Base-by-base conservation (phyloP, 2,888 invertebrate genomes). In the Resseliella maxima region DNA sequence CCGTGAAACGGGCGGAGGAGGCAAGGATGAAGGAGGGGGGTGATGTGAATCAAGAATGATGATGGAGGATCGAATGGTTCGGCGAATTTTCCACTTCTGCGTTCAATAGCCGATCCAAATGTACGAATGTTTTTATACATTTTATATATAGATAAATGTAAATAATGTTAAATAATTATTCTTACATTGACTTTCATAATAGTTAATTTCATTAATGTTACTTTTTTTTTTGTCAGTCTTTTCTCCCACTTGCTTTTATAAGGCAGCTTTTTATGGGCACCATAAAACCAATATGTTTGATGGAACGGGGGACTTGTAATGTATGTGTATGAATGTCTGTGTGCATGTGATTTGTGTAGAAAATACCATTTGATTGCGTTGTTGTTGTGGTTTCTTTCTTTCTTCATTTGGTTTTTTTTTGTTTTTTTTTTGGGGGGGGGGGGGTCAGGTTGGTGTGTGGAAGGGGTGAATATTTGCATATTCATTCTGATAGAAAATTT, bases 231-330 rank as follows among this genome's bases (percentile, higher is more conserved):
- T 86, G 86, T 87, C 87, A 87, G 87, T 87, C 87, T 87, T 87
- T 86, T 87, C 87, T 87, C 87, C 87, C 87, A 87, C 87, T 87
- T 87, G 87, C 87, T 87, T 83, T 87, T 87, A 86, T 87, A 87
- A 87, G 87, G 87, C 87, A 87, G 86, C 86, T 87, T 87, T 86
- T 83, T 83, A 83, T 87, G 87, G 86, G 87, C 87, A 87, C 87
- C 87, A 87, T 86, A 86, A 87, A 85, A 87, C 86, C 87, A 86
- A 85, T 83, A 12, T 38, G 21, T 83, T 83, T 83, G 83, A 83
- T 83, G 83, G 83, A 83, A 83, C n/a, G 24, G 83, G 83, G 38
- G 24, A 83, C n/a, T 38, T 83, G 31, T 27, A 5, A 8, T 64
- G 31, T 31, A 15, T 31, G 38, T 86, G 10, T 59, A 3, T 86